phyloP scores from a whole-genome alignment of 2,888 invertebrate species.

The Drepanosiphum platanoidis region DNA sequence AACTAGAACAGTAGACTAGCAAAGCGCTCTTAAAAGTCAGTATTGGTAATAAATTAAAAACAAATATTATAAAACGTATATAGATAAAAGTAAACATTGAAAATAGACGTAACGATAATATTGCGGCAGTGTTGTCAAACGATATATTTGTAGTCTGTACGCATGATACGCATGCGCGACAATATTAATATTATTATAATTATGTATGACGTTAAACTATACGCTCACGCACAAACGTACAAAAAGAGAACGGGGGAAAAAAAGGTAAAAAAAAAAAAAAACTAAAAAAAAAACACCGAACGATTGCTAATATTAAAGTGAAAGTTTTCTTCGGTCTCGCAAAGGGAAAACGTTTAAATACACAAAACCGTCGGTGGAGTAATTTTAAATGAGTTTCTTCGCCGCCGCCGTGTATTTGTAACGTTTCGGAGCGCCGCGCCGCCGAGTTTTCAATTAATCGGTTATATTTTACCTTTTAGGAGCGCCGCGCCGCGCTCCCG shows the following conservation, averaged over 20 bases:
- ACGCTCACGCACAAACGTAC: not conserved
- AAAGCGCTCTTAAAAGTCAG: too few relatives aligned
- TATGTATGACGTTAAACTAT: not conserved
- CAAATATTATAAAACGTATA: too few relatives aligned
- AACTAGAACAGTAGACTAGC: too few relatives aligned
- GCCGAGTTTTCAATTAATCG: not conserved
- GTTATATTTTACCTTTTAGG: not conserved
- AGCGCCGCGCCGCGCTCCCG: not conserved
- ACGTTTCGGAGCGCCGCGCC: not conserved
- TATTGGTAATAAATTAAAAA: too few relatives aligned
- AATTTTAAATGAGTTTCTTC: conserved; percentile 3
- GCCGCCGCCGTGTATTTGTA: not conserved
- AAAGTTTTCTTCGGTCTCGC: not conserved
- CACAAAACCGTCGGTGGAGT: not conserved
- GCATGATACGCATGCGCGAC: too few relatives aligned
- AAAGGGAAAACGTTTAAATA: not conserved
- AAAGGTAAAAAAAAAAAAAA: too few relatives aligned
- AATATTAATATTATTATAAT: too few relatives aligned
- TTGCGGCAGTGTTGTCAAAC: too few relatives aligned
- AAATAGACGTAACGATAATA: too few relatives aligned
- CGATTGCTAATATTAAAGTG: not conserved
- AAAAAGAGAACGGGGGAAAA: not conserved
- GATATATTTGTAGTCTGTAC: too few relatives aligned
- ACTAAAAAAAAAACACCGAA: not conserved
- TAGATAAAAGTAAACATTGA: too few relatives aligned